These are phyloP conservation scores for Cotesia glomerata DNA, from an alignment of 1,140 invertebrate genomes.

Conservation along the genomic window DNA sequence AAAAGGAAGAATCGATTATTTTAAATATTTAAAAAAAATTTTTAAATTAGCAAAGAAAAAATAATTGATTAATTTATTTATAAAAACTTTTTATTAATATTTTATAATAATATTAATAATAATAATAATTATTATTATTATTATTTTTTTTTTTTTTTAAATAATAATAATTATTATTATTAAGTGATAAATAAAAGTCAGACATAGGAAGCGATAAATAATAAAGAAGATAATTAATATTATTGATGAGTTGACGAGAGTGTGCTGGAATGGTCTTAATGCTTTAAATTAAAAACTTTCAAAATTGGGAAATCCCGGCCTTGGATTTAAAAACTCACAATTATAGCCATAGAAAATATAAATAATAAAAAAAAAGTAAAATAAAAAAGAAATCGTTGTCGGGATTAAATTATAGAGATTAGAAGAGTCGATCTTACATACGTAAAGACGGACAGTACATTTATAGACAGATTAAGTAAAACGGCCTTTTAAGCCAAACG, in stretches of 20 bases:
- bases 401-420: not conserved
- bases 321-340: not conserved
- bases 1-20: no score
- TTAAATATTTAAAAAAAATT: no score
- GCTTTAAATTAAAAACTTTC: constrained; percentile 25
- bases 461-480: no score
- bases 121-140: no score
- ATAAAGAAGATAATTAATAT: constrained; percentile 37
- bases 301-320: constrained; percentile 31
- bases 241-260: constrained; percentile 25
- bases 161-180: constrained; percentile 1
- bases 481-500: no score
- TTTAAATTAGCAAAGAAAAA: no score
- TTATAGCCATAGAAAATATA: not conserved
- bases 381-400: not conserved
- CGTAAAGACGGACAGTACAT: no score
- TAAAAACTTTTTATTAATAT: no score
- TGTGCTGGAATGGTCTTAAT: not conserved
- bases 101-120: no score
- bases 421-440: not conserved
- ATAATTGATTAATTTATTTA: no score
- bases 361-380: no score
- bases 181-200: constrained; percentile 36
- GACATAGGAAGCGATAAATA: constrained; percentile 18
- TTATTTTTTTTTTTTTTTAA: not conserved